Base-by-base conservation (phyloP, 2,888 invertebrate genomes). In the Polylopha cassiicola region DNA sequence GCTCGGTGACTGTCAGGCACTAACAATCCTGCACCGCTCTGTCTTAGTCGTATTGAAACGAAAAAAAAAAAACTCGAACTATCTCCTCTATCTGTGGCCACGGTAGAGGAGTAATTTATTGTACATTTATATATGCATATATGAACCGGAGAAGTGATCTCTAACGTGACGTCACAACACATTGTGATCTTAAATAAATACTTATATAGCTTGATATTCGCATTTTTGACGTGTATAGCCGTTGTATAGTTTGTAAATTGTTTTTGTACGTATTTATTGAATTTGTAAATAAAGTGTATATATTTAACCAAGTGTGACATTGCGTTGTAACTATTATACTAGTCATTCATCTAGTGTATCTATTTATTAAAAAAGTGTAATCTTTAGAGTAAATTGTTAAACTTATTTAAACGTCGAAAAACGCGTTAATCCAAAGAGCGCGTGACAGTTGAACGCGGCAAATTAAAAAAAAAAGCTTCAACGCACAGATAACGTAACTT, bases 261-360 rank as follows among this genome's bases (percentile, higher is more conserved):
- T 55, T 58, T 53, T 53, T 53, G 34, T 53, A 51, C 44, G 43
- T 61, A 59, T 59, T 53, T 53, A 51, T 30, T 53, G 58, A 56
- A n/a, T n/a, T n/a, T n/a, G n/a, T n/a, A n/a, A n/a, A n/a, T n/a
- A n/a, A n/a, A n/a, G n/a, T n/a, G n/a, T n/a, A n/a, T n/a, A n/a
- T n/a, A n/a, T n/a, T n/a, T n/a, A n/a, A n/a, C n/a, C n/a, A n/a
- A 59, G 68, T 66, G 69, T 73, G 67, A 73, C 62, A 65, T 69
- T 64, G 55, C 64, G 64, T 74, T 65, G 63, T 74, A 77, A 80
- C 73, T 79, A 53, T 78, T 66, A 68, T 74, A 79, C 84, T 85
- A 85, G 84, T 85, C 84, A 85, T 75, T 77, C 73, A 77, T 84
- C 85, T 85, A 85, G 84, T 84, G 78, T 84, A 84, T 77, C 76